phyloP scores from a whole-genome alignment of 2,888 invertebrate genomes.

The Orchestes rusci region DNA sequence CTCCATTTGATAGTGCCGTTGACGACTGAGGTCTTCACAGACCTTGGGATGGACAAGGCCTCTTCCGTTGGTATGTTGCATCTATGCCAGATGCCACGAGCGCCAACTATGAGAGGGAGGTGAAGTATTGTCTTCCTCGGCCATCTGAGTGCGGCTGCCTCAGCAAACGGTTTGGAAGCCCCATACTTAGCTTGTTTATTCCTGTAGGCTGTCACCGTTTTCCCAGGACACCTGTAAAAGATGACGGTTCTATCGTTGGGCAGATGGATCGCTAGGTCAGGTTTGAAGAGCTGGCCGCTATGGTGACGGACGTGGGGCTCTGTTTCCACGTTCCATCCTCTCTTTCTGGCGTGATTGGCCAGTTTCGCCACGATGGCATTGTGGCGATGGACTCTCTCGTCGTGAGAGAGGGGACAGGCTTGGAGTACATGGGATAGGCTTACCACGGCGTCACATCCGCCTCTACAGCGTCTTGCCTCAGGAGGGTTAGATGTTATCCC shows the following conservation, averaged over 20 bases:
- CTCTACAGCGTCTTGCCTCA: conserved; percentile 22
- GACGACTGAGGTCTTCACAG: background rate
- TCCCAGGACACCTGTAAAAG: background rate
- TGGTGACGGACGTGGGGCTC: conserved; percentile 4
- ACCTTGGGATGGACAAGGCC: background rate
- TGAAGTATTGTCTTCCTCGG: background rate
- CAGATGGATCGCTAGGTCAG: conserved; percentile 4
- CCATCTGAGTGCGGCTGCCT: background rate
- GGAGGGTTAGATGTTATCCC: conserved; percentile 33
- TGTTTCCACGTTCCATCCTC: background rate
- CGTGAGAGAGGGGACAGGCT: background rate
- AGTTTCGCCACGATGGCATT: background rate
- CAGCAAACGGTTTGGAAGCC: background rate
- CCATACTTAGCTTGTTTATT: background rate
- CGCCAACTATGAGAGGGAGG: background rate
- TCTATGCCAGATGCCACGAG: background rate
- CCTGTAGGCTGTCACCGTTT: background rate
- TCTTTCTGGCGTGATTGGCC: background rate
- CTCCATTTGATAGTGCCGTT: background rate
- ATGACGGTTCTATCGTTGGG: background rate
- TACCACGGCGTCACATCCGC: conserved; percentile 22
- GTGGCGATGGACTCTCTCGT: background rate
- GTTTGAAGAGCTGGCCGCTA: conserved; percentile 2
- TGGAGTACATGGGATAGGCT: background rate
- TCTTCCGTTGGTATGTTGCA: background rate